Conservation (phyloP, 2,888 invertebrate genomes). For the Dendrolimus pini region DNA sequence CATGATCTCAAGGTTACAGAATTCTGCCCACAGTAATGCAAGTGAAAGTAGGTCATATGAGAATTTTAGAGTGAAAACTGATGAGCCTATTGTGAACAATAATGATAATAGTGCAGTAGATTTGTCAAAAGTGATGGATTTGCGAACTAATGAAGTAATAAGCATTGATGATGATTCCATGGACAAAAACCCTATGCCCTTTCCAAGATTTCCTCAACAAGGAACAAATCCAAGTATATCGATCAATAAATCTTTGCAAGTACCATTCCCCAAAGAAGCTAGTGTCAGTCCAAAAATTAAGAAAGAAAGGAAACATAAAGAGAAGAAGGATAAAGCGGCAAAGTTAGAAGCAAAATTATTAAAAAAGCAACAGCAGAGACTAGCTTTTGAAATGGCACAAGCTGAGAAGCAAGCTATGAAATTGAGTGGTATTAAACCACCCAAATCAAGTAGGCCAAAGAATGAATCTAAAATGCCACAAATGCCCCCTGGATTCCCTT, state of each 20-base stretch:
- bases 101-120: constrained; percentile 70
- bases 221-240: constrained; percentile 54
- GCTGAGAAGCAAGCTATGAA: constrained; percentile 56
- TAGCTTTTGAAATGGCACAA: constrained; percentile 58
- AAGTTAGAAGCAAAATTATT: constrained; percentile 64
- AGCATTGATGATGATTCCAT: constrained; percentile 67
- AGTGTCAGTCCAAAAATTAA: constrained; percentile 75
- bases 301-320: constrained; percentile 76
- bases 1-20: constrained; percentile 65
- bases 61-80: constrained; percentile 46
- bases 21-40: constrained; percentile 42
- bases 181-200: constrained; percentile 43
- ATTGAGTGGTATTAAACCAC: constrained; percentile 42
- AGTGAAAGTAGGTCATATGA: constrained; percentile 40
- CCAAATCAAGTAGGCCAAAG: constrained; percentile 59
- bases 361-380: constrained; percentile 65
- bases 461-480: constrained; percentile 57
- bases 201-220: constrained; percentile 27
- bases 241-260: constrained; percentile 62
- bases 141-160: constrained; percentile 69
- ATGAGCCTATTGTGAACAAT: constrained; percentile 65
- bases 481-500: constrained; percentile 62
- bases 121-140: constrained; percentile 66
- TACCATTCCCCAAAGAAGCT: constrained; percentile 70
- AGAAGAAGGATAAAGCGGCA: constrained; percentile 67